Evolutionary conservation across 2,113 vertebrate species (phyloP).

Genomic region (Xyrauchen texanus): DNA sequence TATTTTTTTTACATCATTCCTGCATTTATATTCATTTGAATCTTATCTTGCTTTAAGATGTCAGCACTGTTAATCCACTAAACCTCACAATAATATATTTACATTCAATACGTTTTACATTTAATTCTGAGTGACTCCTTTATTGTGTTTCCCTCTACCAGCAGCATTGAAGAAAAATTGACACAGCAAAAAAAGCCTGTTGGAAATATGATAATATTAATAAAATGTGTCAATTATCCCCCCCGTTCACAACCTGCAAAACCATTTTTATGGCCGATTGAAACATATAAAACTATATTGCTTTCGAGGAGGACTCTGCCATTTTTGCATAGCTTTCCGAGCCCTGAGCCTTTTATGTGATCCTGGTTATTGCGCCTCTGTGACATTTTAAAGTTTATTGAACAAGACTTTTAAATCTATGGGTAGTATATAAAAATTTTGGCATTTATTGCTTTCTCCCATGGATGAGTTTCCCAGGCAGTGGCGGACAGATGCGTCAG

Average conservation of each 20-base stretch:
- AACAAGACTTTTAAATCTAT: conserved; percentile 99
- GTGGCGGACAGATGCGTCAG: conserved; percentile 71
- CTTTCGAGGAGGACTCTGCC: conserved; percentile 85
- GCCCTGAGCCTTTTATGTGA: conserved; percentile 89
- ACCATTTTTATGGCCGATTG: conserved; percentile 92
- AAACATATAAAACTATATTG: conserved; percentile 99
- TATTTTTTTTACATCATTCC: not conserved
- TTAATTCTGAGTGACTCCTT: not conserved
- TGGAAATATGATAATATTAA: conserved; percentile 93
- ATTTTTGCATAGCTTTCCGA: conserved; percentile 91
- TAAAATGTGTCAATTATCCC: conserved; percentile 97
- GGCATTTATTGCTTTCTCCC: conserved; percentile 95
- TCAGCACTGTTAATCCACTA: too few relatives aligned
- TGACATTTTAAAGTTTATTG: conserved; percentile 99
- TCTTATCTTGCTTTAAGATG: too few relatives aligned
- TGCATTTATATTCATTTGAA: too few relatives aligned
- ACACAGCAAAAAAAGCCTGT: conserved; percentile 78
- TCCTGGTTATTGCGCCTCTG: conserved; percentile 96
- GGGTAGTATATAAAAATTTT: conserved; percentile 96
- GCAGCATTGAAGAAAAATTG: conserved; percentile 79
- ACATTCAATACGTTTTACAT: not conserved
- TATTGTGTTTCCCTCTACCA: not conserved
- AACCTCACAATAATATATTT: not conserved
- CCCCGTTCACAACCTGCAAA: conserved; percentile 96
- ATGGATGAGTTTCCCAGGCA: conserved; percentile 82